Percentiles rank a stretch among this genome's conserved stretches.
Evolutionary conservation across 1,140 invertebrate genomes (phyloP).

Genomic region (Halictus rubicundus): DNA sequence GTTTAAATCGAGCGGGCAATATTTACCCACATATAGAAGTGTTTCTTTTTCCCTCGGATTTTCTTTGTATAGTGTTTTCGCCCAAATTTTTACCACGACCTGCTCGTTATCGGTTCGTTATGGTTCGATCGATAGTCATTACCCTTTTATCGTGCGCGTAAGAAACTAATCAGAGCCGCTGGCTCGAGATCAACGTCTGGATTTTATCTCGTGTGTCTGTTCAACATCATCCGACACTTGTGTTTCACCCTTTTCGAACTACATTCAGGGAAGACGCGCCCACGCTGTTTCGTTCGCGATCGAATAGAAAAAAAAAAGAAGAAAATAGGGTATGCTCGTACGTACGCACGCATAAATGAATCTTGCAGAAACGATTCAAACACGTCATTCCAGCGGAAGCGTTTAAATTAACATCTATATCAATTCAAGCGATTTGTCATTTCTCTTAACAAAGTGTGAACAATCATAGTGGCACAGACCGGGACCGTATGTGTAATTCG

Average conservation of each 20-base stretch:
- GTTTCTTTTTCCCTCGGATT: not conserved
- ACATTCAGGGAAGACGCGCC: not conserved
- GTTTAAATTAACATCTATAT: not conserved
- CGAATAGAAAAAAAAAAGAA: not conserved
- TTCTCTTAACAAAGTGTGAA: not conserved
- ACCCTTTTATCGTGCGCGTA: not conserved
- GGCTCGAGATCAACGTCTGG: not conserved
- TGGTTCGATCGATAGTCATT: not conserved
- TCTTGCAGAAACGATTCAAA: constrained; percentile 11
- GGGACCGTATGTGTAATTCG: not conserved
- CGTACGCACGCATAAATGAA: not conserved
- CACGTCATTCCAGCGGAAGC: not conserved
- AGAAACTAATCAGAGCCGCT: not conserved
- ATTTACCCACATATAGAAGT: not conserved
- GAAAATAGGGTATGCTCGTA: constrained; percentile 7
- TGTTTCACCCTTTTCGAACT: not conserved
- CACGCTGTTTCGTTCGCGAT: not conserved
- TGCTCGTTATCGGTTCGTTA: not conserved
- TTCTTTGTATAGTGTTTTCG: not conserved
- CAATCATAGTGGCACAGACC: not conserved
- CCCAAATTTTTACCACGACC: not conserved
- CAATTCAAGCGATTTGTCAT: not conserved
- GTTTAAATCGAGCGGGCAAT: constrained; percentile 43
- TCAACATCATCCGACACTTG: not conserved
- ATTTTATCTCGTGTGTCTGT: not conserved